These are phyloP conservation scores for Plebejus melissa DNA, from an alignment of 2,888 invertebrate genomes.

Conservation along the genomic window DNA sequence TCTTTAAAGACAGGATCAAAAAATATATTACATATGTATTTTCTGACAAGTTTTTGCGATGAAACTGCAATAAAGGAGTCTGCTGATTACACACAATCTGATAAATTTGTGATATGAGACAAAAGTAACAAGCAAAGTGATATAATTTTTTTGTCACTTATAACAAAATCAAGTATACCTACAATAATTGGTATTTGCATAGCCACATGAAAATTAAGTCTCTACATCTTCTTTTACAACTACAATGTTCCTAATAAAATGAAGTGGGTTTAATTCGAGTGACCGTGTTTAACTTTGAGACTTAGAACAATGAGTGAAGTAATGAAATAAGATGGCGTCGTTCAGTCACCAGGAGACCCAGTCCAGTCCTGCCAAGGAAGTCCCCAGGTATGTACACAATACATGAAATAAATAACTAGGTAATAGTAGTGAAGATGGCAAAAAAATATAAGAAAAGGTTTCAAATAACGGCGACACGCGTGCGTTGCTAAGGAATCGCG, in stretches of 20 bases:
- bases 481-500: no score
- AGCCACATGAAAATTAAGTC: not conserved
- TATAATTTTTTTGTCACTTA: no score
- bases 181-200: no score
- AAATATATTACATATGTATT: no score
- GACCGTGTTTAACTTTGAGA: slow-evolving; percentile 33
- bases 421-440: not conserved
- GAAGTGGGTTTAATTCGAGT: slow-evolving; percentile 2
- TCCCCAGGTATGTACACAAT: slow-evolving; percentile 55
- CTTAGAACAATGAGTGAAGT: slow-evolving; percentile 49
- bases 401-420: not conserved
- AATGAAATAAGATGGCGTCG: slow-evolving; percentile 54
- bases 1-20: no score
- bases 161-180: no score
- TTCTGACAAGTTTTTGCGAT: not conserved
- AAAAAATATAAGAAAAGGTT: not conserved
- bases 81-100: slow-evolving; percentile 20
- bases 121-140: not conserved
- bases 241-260: slow-evolving; percentile 36
- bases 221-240: slow-evolving; percentile 28
- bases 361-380: slow-evolving; percentile 63
- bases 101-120: not conserved
- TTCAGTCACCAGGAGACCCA: slow-evolving; percentile 64
- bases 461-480: no score
- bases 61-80: not conserved